These are phyloP conservation scores for Scomber japonicus DNA, from an alignment of 2,113 vertebrate species.

Conservation along the genomic window DNA sequence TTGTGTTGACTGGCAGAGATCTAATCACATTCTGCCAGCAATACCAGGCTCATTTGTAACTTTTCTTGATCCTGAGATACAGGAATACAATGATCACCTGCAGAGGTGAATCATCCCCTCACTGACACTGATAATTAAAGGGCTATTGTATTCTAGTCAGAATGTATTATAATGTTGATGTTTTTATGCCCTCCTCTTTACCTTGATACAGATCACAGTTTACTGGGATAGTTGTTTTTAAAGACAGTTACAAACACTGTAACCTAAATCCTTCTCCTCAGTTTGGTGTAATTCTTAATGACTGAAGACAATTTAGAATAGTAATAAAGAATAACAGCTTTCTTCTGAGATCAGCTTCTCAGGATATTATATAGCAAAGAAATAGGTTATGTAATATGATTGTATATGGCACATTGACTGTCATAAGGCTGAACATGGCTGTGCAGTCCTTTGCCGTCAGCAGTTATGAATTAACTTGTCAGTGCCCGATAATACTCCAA, in stretches of 20 bases:
- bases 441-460: too few relatives aligned
- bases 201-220: background rate
- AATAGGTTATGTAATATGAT: background rate
- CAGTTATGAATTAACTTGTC: too few relatives aligned
- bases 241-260: background rate
- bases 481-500: too few relatives aligned
- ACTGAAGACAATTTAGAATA: background rate
- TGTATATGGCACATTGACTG: background rate
- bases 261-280: background rate
- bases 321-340: background rate
- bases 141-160: too few relatives aligned
- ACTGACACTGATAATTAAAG: background rate
- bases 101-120: background rate
- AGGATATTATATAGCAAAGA: too few relatives aligned
- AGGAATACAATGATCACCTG: background rate
- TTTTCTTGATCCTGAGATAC: background rate
- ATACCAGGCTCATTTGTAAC: background rate
- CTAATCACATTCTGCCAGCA: constrained; percentile 7
- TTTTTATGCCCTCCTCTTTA: background rate
- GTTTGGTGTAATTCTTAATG: background rate
- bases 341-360: background rate
- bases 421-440: too few relatives aligned
- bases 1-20: background rate
- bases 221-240: background rate
- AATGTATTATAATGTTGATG: background rate